A percentile compares a stretch with the other conserved stretches of the same genome.
phyloP scores from a whole-genome alignment of 2,113 vertebrate species.

The Gila orcuttii region DNA sequence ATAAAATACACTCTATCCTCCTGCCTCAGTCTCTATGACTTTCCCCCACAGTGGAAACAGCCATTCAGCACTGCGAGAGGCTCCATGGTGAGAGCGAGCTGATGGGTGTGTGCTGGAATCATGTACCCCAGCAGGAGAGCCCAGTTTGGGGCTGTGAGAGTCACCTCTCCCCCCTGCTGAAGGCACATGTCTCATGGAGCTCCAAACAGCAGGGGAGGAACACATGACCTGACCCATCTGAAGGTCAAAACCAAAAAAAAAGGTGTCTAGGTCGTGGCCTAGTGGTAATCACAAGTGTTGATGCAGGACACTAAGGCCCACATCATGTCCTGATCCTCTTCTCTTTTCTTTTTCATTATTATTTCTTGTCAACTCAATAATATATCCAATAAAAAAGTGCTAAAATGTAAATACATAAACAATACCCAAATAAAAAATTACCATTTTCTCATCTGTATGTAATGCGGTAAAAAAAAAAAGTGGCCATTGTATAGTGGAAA shows the following conservation, averaged over 20 bases:
- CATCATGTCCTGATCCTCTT: not conserved
- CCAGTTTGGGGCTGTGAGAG: conserved; percentile 11
- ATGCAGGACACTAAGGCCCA: not conserved
- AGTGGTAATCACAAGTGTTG: not conserved
- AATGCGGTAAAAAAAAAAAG: not conserved
- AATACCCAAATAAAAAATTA: not conserved
- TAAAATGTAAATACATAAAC: not conserved
- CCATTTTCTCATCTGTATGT: not conserved
- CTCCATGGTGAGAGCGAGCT: not conserved
- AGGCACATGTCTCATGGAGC: conserved; percentile 15
- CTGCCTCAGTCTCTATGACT: not conserved
- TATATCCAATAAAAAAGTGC: not conserved
- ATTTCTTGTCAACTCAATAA: not conserved
- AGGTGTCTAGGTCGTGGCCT: not conserved
- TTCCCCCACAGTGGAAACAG: not conserved
- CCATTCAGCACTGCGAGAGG: not conserved
- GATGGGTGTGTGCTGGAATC: not conserved
- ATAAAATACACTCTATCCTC: not conserved
- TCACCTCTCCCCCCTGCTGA: conserved; percentile 20
- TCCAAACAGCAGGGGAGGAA: not conserved
- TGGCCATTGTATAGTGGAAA: not conserved
- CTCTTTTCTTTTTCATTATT: not conserved
- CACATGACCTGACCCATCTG: conserved; percentile 33
- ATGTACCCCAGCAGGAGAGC: conserved; percentile 32
- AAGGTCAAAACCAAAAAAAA: conserved; percentile 10